Evolutionary conservation across 1,140 invertebrate genomes (phyloP), one percentile per base, ranked within the genome.

Genomic region (Drosophila ambigua): DNA sequence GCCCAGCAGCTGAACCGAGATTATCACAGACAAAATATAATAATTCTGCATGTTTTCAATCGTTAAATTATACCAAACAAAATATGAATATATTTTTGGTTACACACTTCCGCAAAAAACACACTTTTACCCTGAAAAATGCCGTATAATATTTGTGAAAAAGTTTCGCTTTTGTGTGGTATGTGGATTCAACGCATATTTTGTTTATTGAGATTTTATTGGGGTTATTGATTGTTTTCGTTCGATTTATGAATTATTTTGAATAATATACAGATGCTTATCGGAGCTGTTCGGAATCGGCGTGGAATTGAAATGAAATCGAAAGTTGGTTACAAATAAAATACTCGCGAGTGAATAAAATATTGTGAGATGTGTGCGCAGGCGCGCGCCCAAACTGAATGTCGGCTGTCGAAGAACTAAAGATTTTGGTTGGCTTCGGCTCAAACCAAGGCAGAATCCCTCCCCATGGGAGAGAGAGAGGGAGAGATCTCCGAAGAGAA

Each of bases 381-480:
- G 87, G 87, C 90, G 90, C 79, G 90, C 90, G 72, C 72, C 87
- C 88, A 88, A 91, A 91, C 79, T 89, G 90, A 91, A 87, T 87
- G 90, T 85, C 81, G 81, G 69, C 59, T 79, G 77, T 74, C 69
- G 90, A 91, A 91, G 90, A 91, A 91, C 90, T 91, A 90, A 91
- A 67, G 72, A 71, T 80, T 89, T 87, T 52, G 76, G 68, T 53
- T 54, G 60, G 66, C 65, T 58, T 76, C 59, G 75, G 67, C 63
- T 66, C 58, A 49, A 71, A 79, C 76, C 81, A 83, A 89, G 72
- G 84, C 72, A 79, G 72, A 71, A 68, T 68, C 55, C 62, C 61
- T 54, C 35, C 59, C 35, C 31, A 66, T 23, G 66, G 55, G 20
- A 49, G 23, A 28, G 61, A 58, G 57, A 44, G 46, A 49, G 13